A percentile compares a stretch with the other conserved stretches of the same genome.
Evolutionary conservation across 2,888 invertebrate species (phyloP).

Genomic region (Cheilosia soror): DNA sequence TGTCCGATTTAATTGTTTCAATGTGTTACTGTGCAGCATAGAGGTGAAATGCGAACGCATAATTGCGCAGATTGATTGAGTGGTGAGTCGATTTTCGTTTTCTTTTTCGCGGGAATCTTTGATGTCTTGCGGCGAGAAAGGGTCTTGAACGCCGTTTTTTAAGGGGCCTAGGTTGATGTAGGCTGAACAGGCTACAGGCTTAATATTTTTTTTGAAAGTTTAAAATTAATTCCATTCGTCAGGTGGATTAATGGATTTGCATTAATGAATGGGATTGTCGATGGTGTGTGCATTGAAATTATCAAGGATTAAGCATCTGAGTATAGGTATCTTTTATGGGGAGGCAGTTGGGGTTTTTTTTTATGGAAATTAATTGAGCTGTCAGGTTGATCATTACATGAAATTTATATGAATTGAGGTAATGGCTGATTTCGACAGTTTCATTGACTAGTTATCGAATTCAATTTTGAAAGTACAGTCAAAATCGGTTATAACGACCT

Average conservation of each 20-base stretch:
- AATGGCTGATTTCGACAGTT: conserved; percentile 40
- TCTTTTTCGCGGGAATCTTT: conserved; percentile 7
- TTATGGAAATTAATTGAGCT: conserved; percentile 42
- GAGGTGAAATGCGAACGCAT: conserved; percentile 70
- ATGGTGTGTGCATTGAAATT: conserved; percentile 9
- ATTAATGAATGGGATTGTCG: conserved; percentile 27
- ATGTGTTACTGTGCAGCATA: conserved; percentile 58
- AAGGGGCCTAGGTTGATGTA: conserved; percentile 7
- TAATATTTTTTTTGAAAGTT: conserved; percentile 43
- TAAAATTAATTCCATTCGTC: conserved; percentile 31
- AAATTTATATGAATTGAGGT: conserved; percentile 9
- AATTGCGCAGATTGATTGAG: conserved; percentile 66
- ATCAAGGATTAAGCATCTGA: conserved; percentile 36
- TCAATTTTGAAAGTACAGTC: conserved; percentile 39
- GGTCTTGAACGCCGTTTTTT: background rate
- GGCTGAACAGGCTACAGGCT: too few relatives aligned
- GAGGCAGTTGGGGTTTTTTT: background rate
- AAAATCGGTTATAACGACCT: too few relatives aligned
- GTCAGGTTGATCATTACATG: conserved; percentile 27
- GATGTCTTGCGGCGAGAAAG: conserved; percentile 1
- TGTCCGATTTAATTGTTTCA: conserved; percentile 71
- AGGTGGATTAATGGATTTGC: conserved; percentile 52
- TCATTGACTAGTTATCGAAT: conserved; percentile 40
- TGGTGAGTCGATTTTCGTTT: conserved; percentile 18
- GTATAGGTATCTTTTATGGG: background rate